Evolutionary conservation across 2,888 invertebrate species (phyloP), one percentile per base, ranked within the genome.

Genomic region (Meiosimyza platycephala): DNA sequence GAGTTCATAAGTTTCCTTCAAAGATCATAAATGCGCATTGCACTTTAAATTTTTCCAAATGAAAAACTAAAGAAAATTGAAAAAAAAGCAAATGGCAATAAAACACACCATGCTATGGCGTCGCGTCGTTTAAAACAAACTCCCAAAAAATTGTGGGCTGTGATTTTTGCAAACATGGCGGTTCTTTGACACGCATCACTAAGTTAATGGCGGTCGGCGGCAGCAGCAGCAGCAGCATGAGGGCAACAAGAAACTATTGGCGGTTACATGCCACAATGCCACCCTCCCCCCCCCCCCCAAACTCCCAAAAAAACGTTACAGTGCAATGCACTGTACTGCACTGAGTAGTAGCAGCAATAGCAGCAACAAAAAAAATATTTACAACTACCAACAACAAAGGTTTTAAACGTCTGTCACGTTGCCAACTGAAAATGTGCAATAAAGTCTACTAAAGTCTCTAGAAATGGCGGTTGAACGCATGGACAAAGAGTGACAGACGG

Each of bases 61-160:
- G 28, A 28, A 40, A 40, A 40, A 7, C 40, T 5, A 6, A 9
- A 6, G 9, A 40, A 40, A 40, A 40, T 40, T 40, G 9, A 40
- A 40, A 40, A 40, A 9, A 40, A 9, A 40, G 0, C 28, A 40
- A 40, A 40, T 1, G 40, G 9, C 40, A 40, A 80, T 80, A 82
- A 81, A 80, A 80, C 82, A 82, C 81, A 80, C 81, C 75, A 80
- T 80, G 82, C 80, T 28, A 28, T 28, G 22, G 22, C 28, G 28
- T 3, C 28, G 28, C 28, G 82, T 80, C 80, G 82, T 79, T 82
- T 80, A 80, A 74, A 78, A 64, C 75, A 59, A 67, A 15, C 75
- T 28, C 67, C 40, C 16, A 9, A 28, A 66, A 66, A 55, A 55
- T 66, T 66, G 66, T 66, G 66, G 66, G 66, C 15, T 54, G 54